Evolutionary conservation across 92 coral and sea anemone genomes (phyloP).

Genomic region (Phenganax stokvisi): DNA sequence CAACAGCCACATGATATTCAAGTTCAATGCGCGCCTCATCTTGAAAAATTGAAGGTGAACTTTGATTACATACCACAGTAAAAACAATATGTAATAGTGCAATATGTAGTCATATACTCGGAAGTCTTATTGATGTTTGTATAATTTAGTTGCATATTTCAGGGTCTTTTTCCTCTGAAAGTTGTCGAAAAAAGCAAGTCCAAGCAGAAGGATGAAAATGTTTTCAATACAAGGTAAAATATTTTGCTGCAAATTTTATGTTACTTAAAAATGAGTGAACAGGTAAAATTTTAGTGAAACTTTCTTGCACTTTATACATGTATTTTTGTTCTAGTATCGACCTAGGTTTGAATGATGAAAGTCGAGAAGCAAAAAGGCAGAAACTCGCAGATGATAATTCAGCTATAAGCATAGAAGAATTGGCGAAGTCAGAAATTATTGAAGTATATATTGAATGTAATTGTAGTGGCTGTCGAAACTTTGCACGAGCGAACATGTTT

Average conservation of each 20-base stretch:
- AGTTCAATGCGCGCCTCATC: constrained; percentile 63
- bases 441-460: constrained; percentile 49
- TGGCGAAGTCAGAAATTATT: constrained; percentile 71
- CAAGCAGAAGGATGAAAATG: constrained; percentile 59
- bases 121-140: not conserved
- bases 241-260: not conserved
- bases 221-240: constrained; percentile 66
- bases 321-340: constrained; percentile 3
- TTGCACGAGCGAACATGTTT: not conserved
- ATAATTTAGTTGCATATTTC: not conserved
- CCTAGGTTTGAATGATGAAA: constrained; percentile 51
- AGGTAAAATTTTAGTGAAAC: not conserved
- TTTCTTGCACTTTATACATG: not conserved
- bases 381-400: constrained; percentile 63
- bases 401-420: constrained; percentile 82
- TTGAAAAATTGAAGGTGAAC: constrained; percentile 60
- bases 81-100: not conserved
- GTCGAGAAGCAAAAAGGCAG: constrained; percentile 54
- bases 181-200: constrained; percentile 66
- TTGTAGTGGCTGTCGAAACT: not conserved
- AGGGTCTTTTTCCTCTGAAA: constrained; percentile 81
- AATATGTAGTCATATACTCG: not conserved
- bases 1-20: constrained; percentile 73
- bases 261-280: not conserved
- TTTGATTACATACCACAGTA: not conserved